phyloP scores from a whole-genome alignment of 2,797 vertebrate species.

The Nannoperca obscura region DNA sequence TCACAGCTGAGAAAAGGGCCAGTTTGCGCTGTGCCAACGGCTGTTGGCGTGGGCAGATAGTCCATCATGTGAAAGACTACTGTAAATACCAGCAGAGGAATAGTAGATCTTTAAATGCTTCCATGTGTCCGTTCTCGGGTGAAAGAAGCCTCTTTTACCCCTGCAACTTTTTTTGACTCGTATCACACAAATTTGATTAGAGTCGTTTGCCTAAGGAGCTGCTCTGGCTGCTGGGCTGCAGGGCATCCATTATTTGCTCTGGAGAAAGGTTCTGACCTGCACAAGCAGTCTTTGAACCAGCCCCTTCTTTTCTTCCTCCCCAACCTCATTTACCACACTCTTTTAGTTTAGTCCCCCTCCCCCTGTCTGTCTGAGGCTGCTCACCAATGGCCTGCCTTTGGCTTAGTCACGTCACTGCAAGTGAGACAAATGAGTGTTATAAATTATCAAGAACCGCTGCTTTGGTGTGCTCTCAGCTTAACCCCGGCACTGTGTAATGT shows the following conservation, averaged over 20 bases:
- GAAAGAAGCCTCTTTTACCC: constrained; percentile 76
- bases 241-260: constrained; percentile 71
- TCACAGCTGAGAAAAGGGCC: constrained; percentile 63
- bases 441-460: constrained; percentile 57
- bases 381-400: constrained; percentile 48
- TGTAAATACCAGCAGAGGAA: constrained; percentile 64
- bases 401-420: constrained; percentile 58
- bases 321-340: constrained; percentile 73
- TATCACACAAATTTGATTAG: constrained; percentile 86
- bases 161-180: constrained; percentile 64
- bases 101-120: constrained; percentile 73
- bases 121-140: constrained; percentile 67
- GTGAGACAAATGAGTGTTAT: constrained; percentile 67
- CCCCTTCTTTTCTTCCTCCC: constrained; percentile 66
- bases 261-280: constrained; percentile 70
- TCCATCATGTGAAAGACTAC: constrained; percentile 78
- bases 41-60: constrained; percentile 58
- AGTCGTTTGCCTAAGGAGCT: constrained; percentile 74
- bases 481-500: constrained; percentile 32
- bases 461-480: constrained; percentile 61
- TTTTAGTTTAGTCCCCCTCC: constrained; percentile 22
- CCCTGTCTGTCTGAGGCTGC: constrained; percentile 35
- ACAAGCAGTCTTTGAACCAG: constrained; percentile 71
- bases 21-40: constrained; percentile 66
- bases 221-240: constrained; percentile 62